These are phyloP conservation scores for Eudyptes chrysolophus DNA, from an alignment of 2,113 vertebrate genomes.

Conservation along the genomic window DNA sequence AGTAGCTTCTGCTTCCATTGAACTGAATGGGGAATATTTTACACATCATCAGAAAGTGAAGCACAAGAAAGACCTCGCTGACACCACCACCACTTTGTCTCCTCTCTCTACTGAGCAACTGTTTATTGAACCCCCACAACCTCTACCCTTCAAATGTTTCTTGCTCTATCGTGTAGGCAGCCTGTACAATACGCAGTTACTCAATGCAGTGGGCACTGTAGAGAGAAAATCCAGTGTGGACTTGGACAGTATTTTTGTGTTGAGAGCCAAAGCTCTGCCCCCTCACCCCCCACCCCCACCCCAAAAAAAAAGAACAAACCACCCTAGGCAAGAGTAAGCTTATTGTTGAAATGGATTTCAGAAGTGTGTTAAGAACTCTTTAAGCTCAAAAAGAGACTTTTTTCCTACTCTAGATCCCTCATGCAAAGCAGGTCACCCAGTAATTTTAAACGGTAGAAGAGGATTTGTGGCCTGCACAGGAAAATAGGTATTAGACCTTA, in stretches of 20 bases:
- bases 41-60: not conserved
- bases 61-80: not conserved
- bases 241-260: not conserved
- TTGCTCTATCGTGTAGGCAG: not conserved
- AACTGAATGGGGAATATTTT: not conserved
- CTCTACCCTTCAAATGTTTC: not conserved
- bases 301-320: not conserved
- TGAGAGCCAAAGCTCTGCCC: not conserved
- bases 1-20: not conserved
- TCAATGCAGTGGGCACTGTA: not conserved
- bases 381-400: not conserved
- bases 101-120: not conserved
- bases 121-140: not conserved
- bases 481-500: not conserved
- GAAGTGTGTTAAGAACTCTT: not conserved
- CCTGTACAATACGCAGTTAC: not conserved
- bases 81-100: not conserved
- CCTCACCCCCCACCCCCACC: too few relatives aligned
- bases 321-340: not conserved
- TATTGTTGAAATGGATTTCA: not conserved
- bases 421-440: not conserved
- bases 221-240: not conserved
- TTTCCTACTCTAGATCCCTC: not conserved
- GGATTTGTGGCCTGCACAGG: not conserved
- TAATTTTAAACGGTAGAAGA: not conserved